Conservation (phyloP, 2,888 invertebrate genomes). For the Hemistola chrysoprasaria region DNA sequence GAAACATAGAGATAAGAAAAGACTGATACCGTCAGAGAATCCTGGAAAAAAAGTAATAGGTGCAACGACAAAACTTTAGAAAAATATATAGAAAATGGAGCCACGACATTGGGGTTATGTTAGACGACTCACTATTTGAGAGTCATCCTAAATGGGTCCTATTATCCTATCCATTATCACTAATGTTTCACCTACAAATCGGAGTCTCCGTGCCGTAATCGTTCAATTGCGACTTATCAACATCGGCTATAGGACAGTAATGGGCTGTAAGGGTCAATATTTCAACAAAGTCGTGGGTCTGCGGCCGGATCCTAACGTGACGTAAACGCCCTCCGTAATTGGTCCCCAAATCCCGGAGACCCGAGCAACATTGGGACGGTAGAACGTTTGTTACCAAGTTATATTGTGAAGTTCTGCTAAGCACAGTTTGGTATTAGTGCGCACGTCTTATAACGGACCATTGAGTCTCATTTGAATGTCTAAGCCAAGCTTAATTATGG, state of each 20-base stretch:
- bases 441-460: constrained; percentile 30
- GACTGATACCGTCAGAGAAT: no score
- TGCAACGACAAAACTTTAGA: no score
- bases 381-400: constrained; percentile 38
- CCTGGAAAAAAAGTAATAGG: no score
- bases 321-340: constrained; percentile 57
- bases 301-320: constrained; percentile 21
- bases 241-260: constrained; percentile 62
- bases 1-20: no score
- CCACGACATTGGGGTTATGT: no score
- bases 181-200: constrained; percentile 32
- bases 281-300: constrained; percentile 53
- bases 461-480: constrained; percentile 33
- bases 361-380: constrained; percentile 36
- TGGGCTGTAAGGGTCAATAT: constrained; percentile 72
- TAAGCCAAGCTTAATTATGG: constrained; percentile 35
- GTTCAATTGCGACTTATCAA: constrained; percentile 64
- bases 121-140: no score
- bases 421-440: constrained; percentile 31
- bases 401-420: constrained; percentile 39
- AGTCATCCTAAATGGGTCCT: constrained; percentile 1
- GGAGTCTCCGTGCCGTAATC: constrained; percentile 51
- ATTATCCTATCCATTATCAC: constrained; percentile 18
- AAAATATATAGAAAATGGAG: no score
- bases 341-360: constrained; percentile 52